Evolutionary conservation across 2,797 vertebrate genomes (phyloP).

Genomic region (Poecilia picta): DNA sequence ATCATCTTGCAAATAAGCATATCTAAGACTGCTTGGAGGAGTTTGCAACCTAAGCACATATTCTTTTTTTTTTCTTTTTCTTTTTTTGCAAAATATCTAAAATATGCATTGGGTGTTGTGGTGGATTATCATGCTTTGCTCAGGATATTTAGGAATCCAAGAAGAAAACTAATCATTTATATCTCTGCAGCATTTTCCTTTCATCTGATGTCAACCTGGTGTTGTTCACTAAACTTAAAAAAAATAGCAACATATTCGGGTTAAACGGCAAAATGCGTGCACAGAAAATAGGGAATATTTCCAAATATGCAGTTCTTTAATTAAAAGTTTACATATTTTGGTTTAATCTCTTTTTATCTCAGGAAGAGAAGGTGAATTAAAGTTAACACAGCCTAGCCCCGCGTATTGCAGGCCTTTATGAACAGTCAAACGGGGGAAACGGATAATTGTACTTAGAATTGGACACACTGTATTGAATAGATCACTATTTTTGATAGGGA

Average conservation of each 20-base stretch:
- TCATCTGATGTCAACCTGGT: not conserved
- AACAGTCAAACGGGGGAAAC: too few relatives aligned
- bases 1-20: not conserved
- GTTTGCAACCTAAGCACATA: not conserved
- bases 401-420: too few relatives aligned
- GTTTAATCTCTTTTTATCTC: not conserved
- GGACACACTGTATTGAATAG: too few relatives aligned
- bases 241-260: not conserved
- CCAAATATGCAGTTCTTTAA: not conserved
- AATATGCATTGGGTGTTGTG: not conserved
- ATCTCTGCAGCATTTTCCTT: not conserved
- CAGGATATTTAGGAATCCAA: not conserved
- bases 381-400: not conserved
- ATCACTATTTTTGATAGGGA: too few relatives aligned
- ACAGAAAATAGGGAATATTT: not conserved
- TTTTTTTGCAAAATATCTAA: not conserved
- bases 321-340: not conserved
- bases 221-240: not conserved
- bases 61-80: not conserved
- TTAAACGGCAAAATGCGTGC: not conserved
- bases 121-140: not conserved
- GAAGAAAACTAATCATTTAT: not conserved
- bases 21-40: not conserved
- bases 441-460: too few relatives aligned
- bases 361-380: not conserved